Evolutionary conservation across 1,140 invertebrate genomes (phyloP), one percentile per base, ranked within the genome.

Genomic region (Brachionus koreanus): DNA sequence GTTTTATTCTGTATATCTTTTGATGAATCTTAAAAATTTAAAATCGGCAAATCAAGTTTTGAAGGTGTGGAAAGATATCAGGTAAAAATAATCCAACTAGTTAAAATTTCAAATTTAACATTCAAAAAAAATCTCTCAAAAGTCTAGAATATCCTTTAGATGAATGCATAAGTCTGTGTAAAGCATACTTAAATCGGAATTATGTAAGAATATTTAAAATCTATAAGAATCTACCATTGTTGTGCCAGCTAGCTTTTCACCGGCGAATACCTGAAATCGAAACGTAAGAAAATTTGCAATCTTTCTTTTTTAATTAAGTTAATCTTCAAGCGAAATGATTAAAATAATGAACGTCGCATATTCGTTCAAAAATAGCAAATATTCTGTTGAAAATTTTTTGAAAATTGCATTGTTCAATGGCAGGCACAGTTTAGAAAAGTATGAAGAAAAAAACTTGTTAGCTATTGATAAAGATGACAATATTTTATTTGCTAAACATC

Each of bases 321-420:
- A 12, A 33, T 12, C 33, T 23, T 7, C 29, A 2, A 74, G 69
- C 25, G 42, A 74, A 29, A 74, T 74, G 69, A 43, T 74, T 9
- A 23, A 46, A 13, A 74, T 74, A 19, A 74, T 74, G 69, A 74
- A 74, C 12, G 13, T 12, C 13, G 42, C 39, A 10, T 74, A 74
- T 74, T 74, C 69, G 5, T 74, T 74, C 42, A 74, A 74, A 46
- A 74, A 74, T 25, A 46, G 39, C 43, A 46, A 46, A 74, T 74
- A 46, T 46, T 46, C 69, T 43, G 69, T 74, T 12, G 69, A 46
- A 46, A 74, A 43, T 46, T 74, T 74, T 49, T 46, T 74, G 10
- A 43, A 74, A 43, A 74, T 74, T 5, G 13, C 39, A 25, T 29
- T 74, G 43, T 46, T 74, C n/a, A 74, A 46, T 74, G 69, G 69